Conservation (phyloP, 2,797 vertebrate genomes). For the Oreochromis grahami region DNA sequence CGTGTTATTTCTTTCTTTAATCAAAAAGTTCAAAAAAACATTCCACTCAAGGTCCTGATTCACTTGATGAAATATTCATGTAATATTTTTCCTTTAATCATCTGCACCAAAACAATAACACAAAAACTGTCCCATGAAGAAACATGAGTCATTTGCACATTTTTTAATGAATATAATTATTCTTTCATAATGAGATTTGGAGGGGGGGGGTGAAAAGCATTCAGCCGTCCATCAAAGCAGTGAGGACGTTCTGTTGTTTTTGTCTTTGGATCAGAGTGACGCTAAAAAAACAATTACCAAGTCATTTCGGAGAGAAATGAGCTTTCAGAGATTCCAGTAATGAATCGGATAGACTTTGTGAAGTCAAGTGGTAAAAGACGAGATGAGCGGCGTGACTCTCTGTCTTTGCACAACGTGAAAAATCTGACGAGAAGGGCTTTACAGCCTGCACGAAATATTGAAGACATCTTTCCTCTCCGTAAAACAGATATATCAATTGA, state of each 20-base stretch:
- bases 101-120: slow-evolving; percentile 66
- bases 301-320: slow-evolving; percentile 50
- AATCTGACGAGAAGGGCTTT: not conserved
- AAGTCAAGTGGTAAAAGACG: slow-evolving; percentile 38
- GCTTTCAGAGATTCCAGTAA: slow-evolving; percentile 41
- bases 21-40: slow-evolving; percentile 41
- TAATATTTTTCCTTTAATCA: slow-evolving; percentile 65
- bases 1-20: slow-evolving; percentile 41
- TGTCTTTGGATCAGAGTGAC: slow-evolving; percentile 46
- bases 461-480: slow-evolving; percentile 10
- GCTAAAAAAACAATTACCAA: slow-evolving; percentile 55
- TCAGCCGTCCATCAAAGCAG: slow-evolving; percentile 50
- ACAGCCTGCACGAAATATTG: not conserved
- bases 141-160: slow-evolving; percentile 64
- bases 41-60: slow-evolving; percentile 43
- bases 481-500: slow-evolving; percentile 33
- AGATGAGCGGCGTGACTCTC: slow-evolving; percentile 1
- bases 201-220: not conserved
- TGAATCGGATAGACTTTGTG: slow-evolving; percentile 39
- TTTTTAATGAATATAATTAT: slow-evolving; percentile 76
- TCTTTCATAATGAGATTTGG: slow-evolving; percentile 67
- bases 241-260: slow-evolving; percentile 44
- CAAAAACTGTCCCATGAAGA: slow-evolving; percentile 51
- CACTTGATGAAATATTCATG: slow-evolving; percentile 68
- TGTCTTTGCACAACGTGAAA: slow-evolving; percentile 4